phyloP scores from a whole-genome alignment of 2,113 vertebrate species.

The Pelecanoides urinatrix region DNA sequence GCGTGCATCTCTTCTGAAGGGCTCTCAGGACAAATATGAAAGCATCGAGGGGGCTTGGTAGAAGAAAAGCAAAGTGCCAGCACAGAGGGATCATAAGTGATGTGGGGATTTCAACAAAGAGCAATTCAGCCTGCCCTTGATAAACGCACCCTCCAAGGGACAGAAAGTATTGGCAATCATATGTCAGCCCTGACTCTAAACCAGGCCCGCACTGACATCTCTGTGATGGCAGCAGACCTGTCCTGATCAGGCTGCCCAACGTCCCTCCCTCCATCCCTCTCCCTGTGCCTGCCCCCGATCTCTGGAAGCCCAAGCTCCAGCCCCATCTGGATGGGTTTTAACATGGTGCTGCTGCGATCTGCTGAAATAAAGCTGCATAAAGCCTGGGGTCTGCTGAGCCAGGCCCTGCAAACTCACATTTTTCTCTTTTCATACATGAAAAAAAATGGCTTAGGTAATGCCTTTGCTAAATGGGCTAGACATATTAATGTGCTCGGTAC shows the following conservation, averaged over 20 bases:
- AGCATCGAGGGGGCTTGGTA: rapidly evolving
- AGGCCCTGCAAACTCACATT: neutral
- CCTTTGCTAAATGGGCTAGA: neutral
- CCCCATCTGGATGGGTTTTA: rapidly evolving
- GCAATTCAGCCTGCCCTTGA: neutral
- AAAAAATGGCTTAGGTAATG: neutral
- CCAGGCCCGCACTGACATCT: rapidly evolving
- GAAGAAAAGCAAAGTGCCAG: neutral
- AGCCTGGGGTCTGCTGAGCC: neutral
- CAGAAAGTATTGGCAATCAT: neutral
- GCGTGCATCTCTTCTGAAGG: rapidly evolving
- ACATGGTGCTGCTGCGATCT: rapidly evolving
- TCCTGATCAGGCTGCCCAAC: neutral
- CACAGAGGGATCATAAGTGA: neutral
- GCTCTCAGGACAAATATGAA: neutral
- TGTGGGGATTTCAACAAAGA: neutral
- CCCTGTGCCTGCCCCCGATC: rapidly evolving
- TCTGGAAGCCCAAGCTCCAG: neutral
- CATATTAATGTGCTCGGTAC: neutral
- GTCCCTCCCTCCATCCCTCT: neutral
- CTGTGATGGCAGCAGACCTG: neutral
- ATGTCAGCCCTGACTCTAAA: neutral
- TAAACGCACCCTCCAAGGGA: neutral
- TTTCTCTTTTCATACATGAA: neutral
- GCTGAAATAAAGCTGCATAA: neutral